Base-by-base conservation (phyloP, 1,140 invertebrate species). In the Theocolax elegans region DNA sequence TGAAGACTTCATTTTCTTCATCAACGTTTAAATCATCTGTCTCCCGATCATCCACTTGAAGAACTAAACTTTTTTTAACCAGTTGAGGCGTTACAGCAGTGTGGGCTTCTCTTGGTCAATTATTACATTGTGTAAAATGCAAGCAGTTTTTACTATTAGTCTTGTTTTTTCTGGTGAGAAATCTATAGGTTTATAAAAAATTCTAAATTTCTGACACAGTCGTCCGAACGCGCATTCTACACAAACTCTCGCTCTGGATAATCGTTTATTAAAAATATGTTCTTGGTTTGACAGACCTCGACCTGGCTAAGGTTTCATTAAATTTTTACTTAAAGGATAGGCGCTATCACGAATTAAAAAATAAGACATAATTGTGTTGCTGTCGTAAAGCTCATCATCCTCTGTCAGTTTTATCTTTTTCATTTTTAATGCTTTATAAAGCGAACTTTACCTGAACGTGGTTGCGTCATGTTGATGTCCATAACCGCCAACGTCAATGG, bases 291-390 rank as follows among this genome's bases (percentile, higher is more conserved):
- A 17, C n/a, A 56, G 31, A 7, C 31, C 2, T 8, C 6, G 4
- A 4, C 25, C 53, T 3, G 25, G 25, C 13, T 56, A 31, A 3
- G 53, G 53, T 31, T 56, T 56, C 8, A 56, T n/a, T n/a, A n/a
- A n/a, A n/a, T n/a, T n/a, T n/a, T n/a, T n/a, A n/a, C n/a, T n/a
- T n/a, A n/a, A n/a, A 9, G 53, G 53, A 35, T 56, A 56, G 6
- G 53, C 53, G 2, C 25, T 27, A n/a, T 56, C 53, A 29, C 25
- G 13, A 17, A 56, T 35, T 15, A 56, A 56, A 35, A 56, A 56
- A 35, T 56, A 56, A 6, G 53, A 27, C 8, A 35, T 3, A 3
- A 56, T 35, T 15, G 31, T 15, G 3, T 31, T 15, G 4, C 6
- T 12, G 31, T 56, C n/a, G 8, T 21, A 25, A 6, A 53, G 49